Base-by-base conservation (phyloP, 1,140 invertebrate species). In the Atopsyche davidsoni region DNA sequence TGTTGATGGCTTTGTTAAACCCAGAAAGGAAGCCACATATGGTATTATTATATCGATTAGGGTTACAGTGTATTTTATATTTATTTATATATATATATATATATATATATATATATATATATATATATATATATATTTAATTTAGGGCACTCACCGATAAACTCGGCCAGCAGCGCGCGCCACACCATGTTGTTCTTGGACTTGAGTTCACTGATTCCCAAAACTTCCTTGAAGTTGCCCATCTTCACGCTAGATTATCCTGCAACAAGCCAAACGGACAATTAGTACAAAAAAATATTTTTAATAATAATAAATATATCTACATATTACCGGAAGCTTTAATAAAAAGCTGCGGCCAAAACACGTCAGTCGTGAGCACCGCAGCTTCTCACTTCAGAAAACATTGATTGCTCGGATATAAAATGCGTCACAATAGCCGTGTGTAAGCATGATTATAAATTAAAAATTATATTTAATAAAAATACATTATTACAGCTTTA, bases 131-230 rank as follows among this genome's bases (percentile, higher is more conserved):
- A n/a, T n/a, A n/a, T n/a, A n/a, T n/a, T 13, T 44, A 44, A 24
- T 44, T 28, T 3, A 10, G 16, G 16, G 24, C 10, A 44, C 47
- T 57, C 66, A 75, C 73, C 77, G 22, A 78, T 62, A 55, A 91
- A 90, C 68, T 96, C 93, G 1, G 89, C 91, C 1, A 89, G 63
- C 3, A 93, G 68, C 0, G 86, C 80, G 52, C 82, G 18, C 55
- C 55, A 58, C 51, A 58, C 54, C 2, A 19, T 46, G 51, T 42
- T 44, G 32, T 54, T 51, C 18, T 58, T 53, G 18, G 46, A 16
- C 39, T 36, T 58, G 44, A 58, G 36, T 14, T 58, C 55, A 38
- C 45, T 53, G 38, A 58, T 43, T 36, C 55, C 55, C 13, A 58
- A 38, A 24, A 17, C 51, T 18, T 58, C 55, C 25, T 42, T n/a